Evolutionary conservation across 1,140 invertebrate species (phyloP).

Genomic region (Steinernema khuongi): DNA sequence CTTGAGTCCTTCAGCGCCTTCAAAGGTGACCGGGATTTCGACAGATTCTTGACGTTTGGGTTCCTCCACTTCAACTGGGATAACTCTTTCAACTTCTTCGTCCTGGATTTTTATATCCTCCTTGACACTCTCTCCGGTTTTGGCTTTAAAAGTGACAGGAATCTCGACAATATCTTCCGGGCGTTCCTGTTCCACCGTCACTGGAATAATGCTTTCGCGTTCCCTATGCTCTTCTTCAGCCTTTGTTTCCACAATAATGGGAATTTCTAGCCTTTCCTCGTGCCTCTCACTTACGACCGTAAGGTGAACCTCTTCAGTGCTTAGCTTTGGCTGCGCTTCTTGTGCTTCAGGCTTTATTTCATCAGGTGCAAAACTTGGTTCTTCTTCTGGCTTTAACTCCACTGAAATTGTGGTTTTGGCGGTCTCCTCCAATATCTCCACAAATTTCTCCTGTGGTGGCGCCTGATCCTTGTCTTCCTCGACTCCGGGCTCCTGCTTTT

Average conservation of each 20-base stretch:
- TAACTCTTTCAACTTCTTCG: background rate
- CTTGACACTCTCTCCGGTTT: no score
- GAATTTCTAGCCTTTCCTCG: background rate
- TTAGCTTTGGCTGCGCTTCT: background rate
- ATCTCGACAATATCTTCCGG: background rate
- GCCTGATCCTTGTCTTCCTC: no score
- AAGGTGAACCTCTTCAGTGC: background rate
- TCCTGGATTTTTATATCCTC: no score
- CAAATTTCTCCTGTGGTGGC: no score
- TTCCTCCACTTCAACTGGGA: background rate
- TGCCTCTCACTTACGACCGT: background rate
- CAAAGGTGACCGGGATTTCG: background rate
- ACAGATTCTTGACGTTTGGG: no score
- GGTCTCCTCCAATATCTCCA: slow-evolving; percentile 25
- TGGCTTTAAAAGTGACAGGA: background rate
- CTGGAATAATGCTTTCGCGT: background rate
- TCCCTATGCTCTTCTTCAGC: background rate
- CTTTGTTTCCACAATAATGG: background rate
- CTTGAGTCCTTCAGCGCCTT: background rate
- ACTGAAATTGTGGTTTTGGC: slow-evolving; percentile 4
- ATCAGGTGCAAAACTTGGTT: slow-evolving; percentile 8
- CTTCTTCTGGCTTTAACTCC: slow-evolving; percentile 10
- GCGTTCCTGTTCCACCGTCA: background rate
- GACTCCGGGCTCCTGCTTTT: no score
- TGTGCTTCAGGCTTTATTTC: background rate